phyloP scores from a whole-genome alignment of 2,113 vertebrate genomes.

The Burhinus bistriatus region DNA sequence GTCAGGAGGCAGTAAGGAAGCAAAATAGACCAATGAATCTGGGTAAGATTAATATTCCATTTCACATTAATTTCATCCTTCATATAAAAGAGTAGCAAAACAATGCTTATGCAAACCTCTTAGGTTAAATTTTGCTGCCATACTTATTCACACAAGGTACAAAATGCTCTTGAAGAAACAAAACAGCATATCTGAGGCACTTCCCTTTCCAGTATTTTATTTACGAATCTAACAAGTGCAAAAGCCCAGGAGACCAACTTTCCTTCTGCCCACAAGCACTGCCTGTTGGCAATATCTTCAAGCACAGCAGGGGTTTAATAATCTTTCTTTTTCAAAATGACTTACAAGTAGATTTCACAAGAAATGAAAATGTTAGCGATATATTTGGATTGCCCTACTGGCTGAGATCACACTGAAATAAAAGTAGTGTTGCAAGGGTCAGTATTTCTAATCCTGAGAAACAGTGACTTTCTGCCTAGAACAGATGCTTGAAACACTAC shows the following conservation, averaged over 20 bases:
- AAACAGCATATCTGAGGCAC: neutral
- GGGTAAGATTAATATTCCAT: neutral
- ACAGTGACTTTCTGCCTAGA: neutral
- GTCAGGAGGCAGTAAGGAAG: neutral
- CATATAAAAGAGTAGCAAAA: neutral
- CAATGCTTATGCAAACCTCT: neutral
- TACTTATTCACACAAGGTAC: neutral
- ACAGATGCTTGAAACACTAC: neutral
- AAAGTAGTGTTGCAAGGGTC: neutral
- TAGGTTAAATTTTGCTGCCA: neutral
- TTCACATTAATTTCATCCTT: neutral
- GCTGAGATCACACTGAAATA: neutral
- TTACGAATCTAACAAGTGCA: slow-evolving; percentile 33
- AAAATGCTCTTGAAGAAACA: slow-evolving; percentile 6
- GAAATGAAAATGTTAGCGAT: slow-evolving; percentile 32
- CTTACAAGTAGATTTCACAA: slow-evolving; percentile 37
- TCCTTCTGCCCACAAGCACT: neutral
- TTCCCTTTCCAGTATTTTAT: slow-evolving; percentile 2
- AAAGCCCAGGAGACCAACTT: neutral
- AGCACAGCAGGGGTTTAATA: slow-evolving; percentile 53
- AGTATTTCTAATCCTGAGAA: neutral
- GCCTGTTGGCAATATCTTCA: slow-evolving; percentile 13
- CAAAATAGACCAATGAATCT: neutral
- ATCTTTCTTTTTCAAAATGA: slow-evolving; percentile 17
- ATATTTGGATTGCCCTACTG: slow-evolving; percentile 24